phyloP scores from a whole-genome alignment of 1,140 invertebrate genomes.

The Akabosia matsudoensis region DNA sequence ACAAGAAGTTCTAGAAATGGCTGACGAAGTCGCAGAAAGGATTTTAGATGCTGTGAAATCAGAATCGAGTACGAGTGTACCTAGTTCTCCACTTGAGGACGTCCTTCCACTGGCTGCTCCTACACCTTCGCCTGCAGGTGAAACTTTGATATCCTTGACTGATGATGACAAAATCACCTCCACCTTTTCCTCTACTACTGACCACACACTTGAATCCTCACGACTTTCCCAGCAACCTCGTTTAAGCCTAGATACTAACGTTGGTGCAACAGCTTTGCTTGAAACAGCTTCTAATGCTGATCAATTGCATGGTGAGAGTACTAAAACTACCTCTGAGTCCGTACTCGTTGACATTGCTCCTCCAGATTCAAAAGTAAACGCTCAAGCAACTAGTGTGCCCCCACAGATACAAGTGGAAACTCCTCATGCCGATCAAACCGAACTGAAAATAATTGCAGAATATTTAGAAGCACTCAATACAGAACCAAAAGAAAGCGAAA shows the following conservation, averaged over 20 bases:
- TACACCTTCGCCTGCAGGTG: not conserved
- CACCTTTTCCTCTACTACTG: not conserved
- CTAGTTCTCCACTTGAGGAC: not conserved
- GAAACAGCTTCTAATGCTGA: not conserved
- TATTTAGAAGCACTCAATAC: not conserved
- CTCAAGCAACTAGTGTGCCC: not conserved
- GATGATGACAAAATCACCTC: not conserved
- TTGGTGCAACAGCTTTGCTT: not conserved
- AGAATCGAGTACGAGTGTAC: not conserved
- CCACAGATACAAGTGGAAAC: slow-evolving; percentile 7
- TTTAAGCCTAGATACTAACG: not conserved
- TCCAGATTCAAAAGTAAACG: not conserved
- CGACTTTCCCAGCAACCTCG: not conserved
- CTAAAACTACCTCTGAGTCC: not conserved
- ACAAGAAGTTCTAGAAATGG: not conserved
- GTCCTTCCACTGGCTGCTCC: not conserved
- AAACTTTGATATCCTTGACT: slow-evolving; percentile 3
- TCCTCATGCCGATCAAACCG: slow-evolving; percentile 3
- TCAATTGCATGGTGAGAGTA: not conserved
- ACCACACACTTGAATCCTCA: not conserved
- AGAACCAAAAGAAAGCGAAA: not conserved
- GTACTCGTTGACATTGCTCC: not conserved
- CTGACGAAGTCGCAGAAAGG: not conserved
- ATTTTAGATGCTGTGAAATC: slow-evolving; percentile 14
- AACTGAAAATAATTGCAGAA: slow-evolving; percentile 10